phyloP scores from a whole-genome alignment of 2,797 vertebrate genomes.

The Coranthus polyacanthus region DNA sequence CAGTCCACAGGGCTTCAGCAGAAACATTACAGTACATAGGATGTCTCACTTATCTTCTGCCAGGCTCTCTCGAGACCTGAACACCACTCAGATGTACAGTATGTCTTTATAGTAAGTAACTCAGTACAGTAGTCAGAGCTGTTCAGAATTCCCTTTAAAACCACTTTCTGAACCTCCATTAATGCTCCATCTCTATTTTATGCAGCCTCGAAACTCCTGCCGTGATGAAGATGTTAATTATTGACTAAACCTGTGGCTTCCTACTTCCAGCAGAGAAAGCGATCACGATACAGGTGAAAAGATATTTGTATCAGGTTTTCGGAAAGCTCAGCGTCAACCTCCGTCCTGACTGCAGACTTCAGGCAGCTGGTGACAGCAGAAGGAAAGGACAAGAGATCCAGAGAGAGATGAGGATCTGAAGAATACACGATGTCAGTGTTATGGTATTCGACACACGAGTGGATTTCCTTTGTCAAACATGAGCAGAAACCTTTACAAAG shows the following conservation, averaged over 20 bases:
- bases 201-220: neutral
- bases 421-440: conserved; percentile 22
- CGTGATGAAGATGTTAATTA: neutral
- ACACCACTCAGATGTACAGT: conserved; percentile 1
- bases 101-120: neutral
- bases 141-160: neutral
- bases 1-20: conserved; percentile 17
- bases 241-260: conserved; percentile 11
- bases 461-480: conserved; percentile 49
- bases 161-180: neutral
- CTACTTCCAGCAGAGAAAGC: neutral
- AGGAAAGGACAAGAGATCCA: conserved; percentile 15
- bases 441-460: conserved; percentile 15
- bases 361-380: neutral
- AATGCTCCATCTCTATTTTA: neutral
- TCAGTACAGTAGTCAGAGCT: conserved; percentile 2
- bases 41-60: conserved; percentile 14
- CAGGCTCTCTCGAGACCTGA: neutral
- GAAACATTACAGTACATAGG: neutral
- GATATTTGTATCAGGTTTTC: neutral
- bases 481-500: conserved; percentile 47
- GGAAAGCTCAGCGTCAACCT: neutral
- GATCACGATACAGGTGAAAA: conserved; percentile 5
- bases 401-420: conserved; percentile 14
- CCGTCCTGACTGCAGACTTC: neutral